Evolutionary conservation across 2,888 invertebrate species (phyloP).

Genomic region (Thera britannica): DNA sequence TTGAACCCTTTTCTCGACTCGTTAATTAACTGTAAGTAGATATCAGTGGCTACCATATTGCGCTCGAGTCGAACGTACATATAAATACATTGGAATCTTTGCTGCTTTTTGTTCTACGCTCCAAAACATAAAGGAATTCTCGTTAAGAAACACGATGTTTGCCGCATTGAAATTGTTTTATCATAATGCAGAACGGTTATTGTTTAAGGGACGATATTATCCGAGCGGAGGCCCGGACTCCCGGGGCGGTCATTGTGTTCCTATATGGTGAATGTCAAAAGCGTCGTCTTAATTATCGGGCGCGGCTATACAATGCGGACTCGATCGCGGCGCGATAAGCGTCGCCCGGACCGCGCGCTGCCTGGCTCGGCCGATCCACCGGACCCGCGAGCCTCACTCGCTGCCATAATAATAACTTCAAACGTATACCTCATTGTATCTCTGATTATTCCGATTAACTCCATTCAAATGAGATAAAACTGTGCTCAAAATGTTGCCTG

Average conservation of each 20-base stretch:
- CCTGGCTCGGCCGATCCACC: slow-evolving; percentile 45
- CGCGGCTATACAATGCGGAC: slow-evolving; percentile 81
- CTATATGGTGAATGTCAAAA: slow-evolving; percentile 85
- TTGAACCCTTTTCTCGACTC: slow-evolving; percentile 38
- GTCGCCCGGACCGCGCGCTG: slow-evolving; percentile 60
- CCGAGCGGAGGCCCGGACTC: slow-evolving; percentile 70
- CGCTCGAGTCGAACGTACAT: slow-evolving; percentile 33
- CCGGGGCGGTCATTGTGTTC: slow-evolving; percentile 84
- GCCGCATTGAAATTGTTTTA: slow-evolving; percentile 81
- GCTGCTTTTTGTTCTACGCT: slow-evolving; percentile 52
- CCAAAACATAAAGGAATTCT: slow-evolving; percentile 66
- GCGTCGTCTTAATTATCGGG: slow-evolving; percentile 85
- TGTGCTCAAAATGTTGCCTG: slow-evolving; percentile 55
- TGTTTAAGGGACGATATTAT: slow-evolving; percentile 81
- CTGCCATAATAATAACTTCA: slow-evolving; percentile 80
- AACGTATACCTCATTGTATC: slow-evolving; percentile 80
- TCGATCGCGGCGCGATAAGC: slow-evolving; percentile 83
- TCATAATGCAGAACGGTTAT: slow-evolving; percentile 81
- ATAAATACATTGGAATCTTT: slow-evolving; percentile 55
- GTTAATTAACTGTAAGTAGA: slow-evolving; percentile 36
- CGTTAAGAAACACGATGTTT: slow-evolving; percentile 79
- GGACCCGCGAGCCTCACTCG: slow-evolving; percentile 61
- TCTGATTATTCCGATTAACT: slow-evolving; percentile 79
- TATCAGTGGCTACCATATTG: slow-evolving; percentile 35
- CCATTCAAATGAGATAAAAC: slow-evolving; percentile 75